These are phyloP conservation scores for Siderastrea radians DNA, from an alignment of 92 coral and sea anemone genomes.

Conservation along the genomic window DNA sequence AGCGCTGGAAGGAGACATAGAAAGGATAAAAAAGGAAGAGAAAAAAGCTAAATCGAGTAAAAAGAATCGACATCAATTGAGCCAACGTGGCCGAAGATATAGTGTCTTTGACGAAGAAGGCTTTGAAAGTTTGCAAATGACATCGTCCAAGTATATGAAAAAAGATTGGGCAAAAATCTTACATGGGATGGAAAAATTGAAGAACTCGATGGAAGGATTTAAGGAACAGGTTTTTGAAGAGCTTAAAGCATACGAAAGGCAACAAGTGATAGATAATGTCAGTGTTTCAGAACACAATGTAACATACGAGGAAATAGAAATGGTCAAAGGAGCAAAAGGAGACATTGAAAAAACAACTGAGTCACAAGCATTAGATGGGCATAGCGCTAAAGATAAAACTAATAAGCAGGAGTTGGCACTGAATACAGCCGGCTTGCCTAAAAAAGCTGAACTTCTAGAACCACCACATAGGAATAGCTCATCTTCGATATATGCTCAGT, in stretches of 20 bases:
- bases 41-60: not conserved
- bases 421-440: not conserved
- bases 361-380: no score
- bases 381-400: not conserved
- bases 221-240: conserved; percentile 20
- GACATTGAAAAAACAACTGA: not conserved
- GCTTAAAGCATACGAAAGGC: not conserved
- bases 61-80: not conserved
- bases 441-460: not conserved
- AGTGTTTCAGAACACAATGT: not conserved
- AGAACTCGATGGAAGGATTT: conserved; percentile 31
- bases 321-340: not conserved
- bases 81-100: conserved; percentile 25
- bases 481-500: not conserved
- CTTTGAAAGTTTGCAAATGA: conserved; percentile 47
- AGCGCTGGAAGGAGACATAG: conserved; percentile 76
- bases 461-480: not conserved
- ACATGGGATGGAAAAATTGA: conserved; percentile 53
- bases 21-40: conserved; percentile 44
- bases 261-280: not conserved
- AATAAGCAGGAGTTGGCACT: not conserved
- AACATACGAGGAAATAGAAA: not conserved
- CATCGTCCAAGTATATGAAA: conserved; percentile 61
- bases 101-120: conserved; percentile 47
- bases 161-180: conserved; percentile 78